Evolutionary conservation across 1,140 invertebrate genomes (phyloP), one percentile per base, ranked within the genome.

Genomic region (Drosophila chauvacae): DNA sequence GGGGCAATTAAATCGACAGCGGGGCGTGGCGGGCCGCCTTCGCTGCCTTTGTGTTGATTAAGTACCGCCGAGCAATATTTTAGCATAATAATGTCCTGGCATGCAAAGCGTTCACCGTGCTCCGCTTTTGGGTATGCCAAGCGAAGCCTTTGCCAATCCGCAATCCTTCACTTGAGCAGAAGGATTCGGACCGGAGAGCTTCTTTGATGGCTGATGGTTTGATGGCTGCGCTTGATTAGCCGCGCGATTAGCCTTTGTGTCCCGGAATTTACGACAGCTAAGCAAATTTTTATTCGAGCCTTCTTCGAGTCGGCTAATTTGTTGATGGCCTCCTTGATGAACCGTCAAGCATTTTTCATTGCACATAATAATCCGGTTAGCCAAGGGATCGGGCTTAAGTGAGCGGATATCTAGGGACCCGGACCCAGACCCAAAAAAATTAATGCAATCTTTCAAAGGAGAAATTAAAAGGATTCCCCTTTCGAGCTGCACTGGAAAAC

Each of bases 1-100:
- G 73, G 77, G 77, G 77, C 81, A 85, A 85, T 85, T 85, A 85
- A 85, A 80, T 77, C 76, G 76, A 80, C 76, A 75, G 65, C 44
- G 61, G 75, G 77, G 69, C 76, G 57, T 73, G 57, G 37, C 59
- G 23, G 26, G 42, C 60, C 35, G 61, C 60, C 61, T 33, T 39
- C 11, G 28, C 30, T 9, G 45, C 69, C 68, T 72, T 72, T 76
- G 72, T 76, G 73, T 76, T 76, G 73, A 76, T 76, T 76, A 76
- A 76, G 73, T 76, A 76, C 72, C 72, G 73, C 61, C 55, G 55
- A 76, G 73, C 73, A 66, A 76, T 76, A 76, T 76, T 76, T 76
- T 55, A 77, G 63, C 63, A 77, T 77, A 77, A 77, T 77, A 74
- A 77, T 60, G 63, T 59, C 73, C 74, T 69, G 74, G 74, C 74